Evolutionary conservation across 1,140 invertebrate genomes (phyloP), one percentile per base, ranked within the genome.

Genomic region (Lepidurus apus): DNA sequence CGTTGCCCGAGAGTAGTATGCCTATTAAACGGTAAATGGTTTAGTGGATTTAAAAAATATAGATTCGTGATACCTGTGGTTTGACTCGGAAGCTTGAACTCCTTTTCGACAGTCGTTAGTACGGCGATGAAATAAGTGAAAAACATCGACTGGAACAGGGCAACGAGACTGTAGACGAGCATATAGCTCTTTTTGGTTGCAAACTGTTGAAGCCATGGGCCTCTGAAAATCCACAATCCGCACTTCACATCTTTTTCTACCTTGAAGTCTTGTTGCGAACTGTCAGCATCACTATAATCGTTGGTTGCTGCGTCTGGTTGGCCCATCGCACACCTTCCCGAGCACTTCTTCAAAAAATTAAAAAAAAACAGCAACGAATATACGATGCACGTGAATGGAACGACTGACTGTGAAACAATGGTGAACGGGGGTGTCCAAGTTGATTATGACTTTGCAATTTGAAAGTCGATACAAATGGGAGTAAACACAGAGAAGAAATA

Each of bases 91-190:
- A 93, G 93, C 82, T 91, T 92, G 83, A 92, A 94, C 80, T 92
- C 87, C 82, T 93, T 93, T 83, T 94, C 92, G 42, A 94, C 86
- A 0, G 92, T 94, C 43, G 92, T 92, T 73, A 93, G 90, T 7
- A 91, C 92, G 10, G 91, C 91, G 82, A 91, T 91, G 79, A 91
- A 91, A 82, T 94, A 94, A 1, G 91, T 89, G 82, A 90, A 93
- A 79, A 90, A 89, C 79, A 92, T 91, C n/a, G 89, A 89, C 81
- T 92, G 91, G 74, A 92, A 88, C 80, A 91, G 90, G 9, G 91
- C 92, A 1, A 93, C 85, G 5, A 92, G 84, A 73, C 91, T 92
- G 81, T 93, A 93, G 0, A 92, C 84, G 74, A 93, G 83, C 1
- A 93, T 88, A 81, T 92, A 93, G 0, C 88, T 88, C 78, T 92